phyloP scores from a whole-genome alignment of 1,140 invertebrate genomes.

The Micrasema minimum region DNA sequence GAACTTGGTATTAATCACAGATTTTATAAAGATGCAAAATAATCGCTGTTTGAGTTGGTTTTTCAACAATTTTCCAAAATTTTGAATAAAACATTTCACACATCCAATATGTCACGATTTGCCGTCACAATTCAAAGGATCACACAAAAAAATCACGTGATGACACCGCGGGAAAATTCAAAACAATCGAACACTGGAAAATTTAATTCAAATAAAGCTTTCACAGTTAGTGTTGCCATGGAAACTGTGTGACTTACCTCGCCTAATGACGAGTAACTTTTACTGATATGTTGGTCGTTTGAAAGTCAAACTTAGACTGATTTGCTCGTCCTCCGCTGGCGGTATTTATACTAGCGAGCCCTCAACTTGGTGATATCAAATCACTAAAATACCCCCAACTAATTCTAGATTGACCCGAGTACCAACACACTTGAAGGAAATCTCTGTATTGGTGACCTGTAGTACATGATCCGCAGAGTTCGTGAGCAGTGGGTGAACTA shows the following conservation, averaged over 20 bases:
- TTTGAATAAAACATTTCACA: neutral
- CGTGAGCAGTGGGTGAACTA: conserved; percentile 35
- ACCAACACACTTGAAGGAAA: conserved; percentile 17
- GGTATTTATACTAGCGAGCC: conserved; percentile 39
- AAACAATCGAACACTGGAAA: conserved; percentile 6
- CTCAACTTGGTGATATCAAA: conserved; percentile 32
- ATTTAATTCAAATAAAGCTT: neutral
- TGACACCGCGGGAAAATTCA: conserved; percentile 3
- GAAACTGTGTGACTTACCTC: conserved; percentile 36
- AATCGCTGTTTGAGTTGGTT: too few relatives aligned
- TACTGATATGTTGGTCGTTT: conserved; percentile 28
- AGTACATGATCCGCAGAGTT: conserved; percentile 28
- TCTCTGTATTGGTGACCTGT: conserved; percentile 28
- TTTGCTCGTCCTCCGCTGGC: conserved; percentile 7
- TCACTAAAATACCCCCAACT: conserved; percentile 34
- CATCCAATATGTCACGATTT: neutral
- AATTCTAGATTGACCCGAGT: conserved; percentile 25
- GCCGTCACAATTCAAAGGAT: neutral
- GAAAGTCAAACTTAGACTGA: conserved; percentile 42
- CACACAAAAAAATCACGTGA: conserved; percentile 22
- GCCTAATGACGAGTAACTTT: conserved; percentile 42
- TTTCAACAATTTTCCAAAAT: neutral
- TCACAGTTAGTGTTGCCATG: neutral
- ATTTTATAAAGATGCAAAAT: too few relatives aligned
- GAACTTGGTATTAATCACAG: too few relatives aligned